These are phyloP conservation scores for Schizopygopsis pylzovi DNA, from an alignment of 2,797 vertebrate species.

Conservation along the genomic window DNA sequence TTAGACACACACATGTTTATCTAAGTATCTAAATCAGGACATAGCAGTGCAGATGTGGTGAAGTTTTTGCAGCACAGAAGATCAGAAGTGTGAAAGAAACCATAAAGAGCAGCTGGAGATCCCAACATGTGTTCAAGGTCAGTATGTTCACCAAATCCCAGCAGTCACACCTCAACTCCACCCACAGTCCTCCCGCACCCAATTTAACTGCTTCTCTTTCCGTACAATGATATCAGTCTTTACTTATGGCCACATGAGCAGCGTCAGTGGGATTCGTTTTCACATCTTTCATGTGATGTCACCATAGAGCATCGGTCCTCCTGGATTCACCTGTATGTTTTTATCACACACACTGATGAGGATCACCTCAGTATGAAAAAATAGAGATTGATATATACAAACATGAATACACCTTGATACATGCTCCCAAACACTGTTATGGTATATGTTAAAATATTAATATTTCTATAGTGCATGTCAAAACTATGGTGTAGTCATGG, in stretches of 20 bases:
- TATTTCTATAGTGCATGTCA: background rate
- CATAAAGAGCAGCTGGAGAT: slow-evolving; percentile 4
- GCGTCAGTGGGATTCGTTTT: slow-evolving; percentile 3
- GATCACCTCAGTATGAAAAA: background rate
- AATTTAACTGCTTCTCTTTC: slow-evolving; percentile 17
- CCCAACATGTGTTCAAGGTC: background rate
- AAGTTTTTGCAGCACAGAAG: background rate
- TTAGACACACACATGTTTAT: no score
- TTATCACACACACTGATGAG: background rate
- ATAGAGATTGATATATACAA: background rate
- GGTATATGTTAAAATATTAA: background rate
- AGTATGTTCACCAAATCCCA: background rate
- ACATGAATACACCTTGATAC: background rate
- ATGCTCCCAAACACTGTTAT: background rate
- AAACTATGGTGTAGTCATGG: background rate
- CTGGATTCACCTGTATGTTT: slow-evolving; percentile 20
- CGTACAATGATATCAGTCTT: background rate
- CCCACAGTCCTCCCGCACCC: slow-evolving; percentile 13
- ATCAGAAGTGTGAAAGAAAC: background rate
- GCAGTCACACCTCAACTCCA: background rate
- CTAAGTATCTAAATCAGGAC: no score
- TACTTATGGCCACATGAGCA: background rate
- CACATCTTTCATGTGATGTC: slow-evolving; percentile 5
- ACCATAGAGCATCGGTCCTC: background rate
- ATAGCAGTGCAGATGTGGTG: no score